Evolutionary conservation across 2,113 vertebrate genomes (phyloP).

Genomic region (Propithecus coquereli): DNA sequence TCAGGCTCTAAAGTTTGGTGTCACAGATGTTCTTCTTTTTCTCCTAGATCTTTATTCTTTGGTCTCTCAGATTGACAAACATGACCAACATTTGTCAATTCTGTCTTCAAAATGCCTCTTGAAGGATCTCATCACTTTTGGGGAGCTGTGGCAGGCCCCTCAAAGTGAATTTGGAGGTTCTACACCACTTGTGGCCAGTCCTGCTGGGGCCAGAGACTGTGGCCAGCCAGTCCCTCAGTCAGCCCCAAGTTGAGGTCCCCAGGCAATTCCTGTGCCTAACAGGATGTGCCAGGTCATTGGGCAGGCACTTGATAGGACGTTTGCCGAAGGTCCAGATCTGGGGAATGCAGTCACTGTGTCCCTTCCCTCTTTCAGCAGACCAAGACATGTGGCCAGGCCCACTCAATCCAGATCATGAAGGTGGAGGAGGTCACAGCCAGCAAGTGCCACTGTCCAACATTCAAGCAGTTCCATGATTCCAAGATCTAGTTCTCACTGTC

Average conservation of each 20-base stretch:
- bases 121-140: background rate
- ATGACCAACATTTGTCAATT: background rate
- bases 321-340: background rate
- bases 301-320: background rate
- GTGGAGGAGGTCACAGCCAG: background rate
- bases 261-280: background rate
- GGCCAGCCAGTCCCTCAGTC: background rate
- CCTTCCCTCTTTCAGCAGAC: background rate
- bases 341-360: background rate
- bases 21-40: background rate
- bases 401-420: background rate
- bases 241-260: background rate
- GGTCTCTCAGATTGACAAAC: no score
- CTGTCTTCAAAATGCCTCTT: constrained; percentile 21
- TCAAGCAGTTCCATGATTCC: background rate
- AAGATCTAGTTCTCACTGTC: background rate
- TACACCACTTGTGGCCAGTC: background rate
- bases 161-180: background rate
- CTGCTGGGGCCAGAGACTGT: background rate
- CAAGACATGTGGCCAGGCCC: background rate
- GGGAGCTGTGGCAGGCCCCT: background rate
- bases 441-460: background rate
- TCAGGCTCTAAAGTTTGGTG: background rate
- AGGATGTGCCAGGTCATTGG: background rate
- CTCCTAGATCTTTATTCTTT: background rate